Percentiles rank a stretch among this genome's conserved stretches.
These are phyloP conservation scores for Papilio elwesi DNA, from an alignment of 2,888 invertebrate species.

Conservation along the genomic window DNA sequence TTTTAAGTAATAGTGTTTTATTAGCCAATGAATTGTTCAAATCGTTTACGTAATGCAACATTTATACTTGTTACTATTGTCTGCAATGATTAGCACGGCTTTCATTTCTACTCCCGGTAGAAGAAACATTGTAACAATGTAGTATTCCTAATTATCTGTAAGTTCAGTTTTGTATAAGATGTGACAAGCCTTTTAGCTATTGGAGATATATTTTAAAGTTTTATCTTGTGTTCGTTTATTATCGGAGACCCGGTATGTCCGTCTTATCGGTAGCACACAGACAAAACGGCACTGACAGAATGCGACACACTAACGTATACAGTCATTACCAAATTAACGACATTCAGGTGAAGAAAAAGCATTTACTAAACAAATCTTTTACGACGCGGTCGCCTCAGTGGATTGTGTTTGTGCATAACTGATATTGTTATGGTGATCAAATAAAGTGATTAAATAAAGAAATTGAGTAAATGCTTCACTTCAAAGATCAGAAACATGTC, in stretches of 20 bases:
- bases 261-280: slow-evolving; percentile 76
- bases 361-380: slow-evolving; percentile 79
- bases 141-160: slow-evolving; percentile 33
- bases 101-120: background rate
- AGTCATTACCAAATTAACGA: slow-evolving; percentile 82
- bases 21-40: no score
- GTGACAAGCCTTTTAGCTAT: slow-evolving; percentile 76
- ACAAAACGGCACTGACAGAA: slow-evolving; percentile 61
- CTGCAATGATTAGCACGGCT: background rate
- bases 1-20: no score
- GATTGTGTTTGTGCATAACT: slow-evolving; percentile 54
- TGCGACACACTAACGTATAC: slow-evolving; percentile 71
- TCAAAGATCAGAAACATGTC: slow-evolving; percentile 57
- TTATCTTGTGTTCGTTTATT: slow-evolving; percentile 73
- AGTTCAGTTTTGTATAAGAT: slow-evolving; percentile 54
- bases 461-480: slow-evolving; percentile 27
- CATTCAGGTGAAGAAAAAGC: slow-evolving; percentile 79
- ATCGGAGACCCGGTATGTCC: slow-evolving; percentile 78
- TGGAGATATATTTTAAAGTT: slow-evolving; percentile 72
- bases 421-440: slow-evolving; percentile 41
- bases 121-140: slow-evolving; percentile 28
- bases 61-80: background rate
- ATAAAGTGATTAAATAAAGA: slow-evolving; percentile 30
- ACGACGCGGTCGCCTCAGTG: slow-evolving; percentile 68
- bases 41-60: no score